phyloP scores from a whole-genome alignment of 1,140 invertebrate genomes.

The Drosophila serrata region DNA sequence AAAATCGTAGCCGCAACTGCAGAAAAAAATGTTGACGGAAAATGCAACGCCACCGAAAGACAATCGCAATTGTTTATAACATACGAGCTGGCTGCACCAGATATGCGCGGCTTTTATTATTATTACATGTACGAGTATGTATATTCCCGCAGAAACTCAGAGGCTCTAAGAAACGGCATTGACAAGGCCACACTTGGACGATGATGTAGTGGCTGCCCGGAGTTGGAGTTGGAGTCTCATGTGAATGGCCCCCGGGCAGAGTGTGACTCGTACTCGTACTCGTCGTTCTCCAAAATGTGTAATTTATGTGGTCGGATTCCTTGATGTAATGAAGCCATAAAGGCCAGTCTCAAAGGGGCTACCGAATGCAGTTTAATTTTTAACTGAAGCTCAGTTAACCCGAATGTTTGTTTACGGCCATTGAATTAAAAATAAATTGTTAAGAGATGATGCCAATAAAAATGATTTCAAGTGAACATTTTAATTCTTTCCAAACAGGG shows the following conservation, averaged over 20 bases:
- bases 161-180: conserved; percentile 53
- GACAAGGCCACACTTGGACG: conserved; percentile 68
- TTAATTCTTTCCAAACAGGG: neutral
- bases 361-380: conserved; percentile 18
- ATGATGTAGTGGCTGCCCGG: conserved; percentile 37
- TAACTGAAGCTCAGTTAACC: conserved; percentile 14
- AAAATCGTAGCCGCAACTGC: conserved; percentile 49
- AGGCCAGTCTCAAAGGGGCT: conserved; percentile 5
- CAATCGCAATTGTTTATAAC: conserved; percentile 72
- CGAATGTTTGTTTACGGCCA: conserved; percentile 9
- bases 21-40: conserved; percentile 13
- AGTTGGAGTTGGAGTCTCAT: conserved; percentile 1
- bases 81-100: conserved; percentile 60
- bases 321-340: conserved; percentile 45
- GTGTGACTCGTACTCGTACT: conserved; percentile 22
- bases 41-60: conserved; percentile 41
- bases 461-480: neutral
- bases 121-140: conserved; percentile 50
- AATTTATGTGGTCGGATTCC: conserved; percentile 55
- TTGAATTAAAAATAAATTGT: conserved; percentile 1
- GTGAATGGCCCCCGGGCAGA: conserved; percentile 32
- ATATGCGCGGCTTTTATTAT: conserved; percentile 77
- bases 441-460: neutral
- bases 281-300: conserved; percentile 38
- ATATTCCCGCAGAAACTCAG: conserved; percentile 27